Percentiles rank a stretch among this genome's conserved stretches.
These are phyloP conservation scores for Rhaphigaster nebulosa DNA, from an alignment of 2,888 invertebrate genomes.

Conservation along the genomic window DNA sequence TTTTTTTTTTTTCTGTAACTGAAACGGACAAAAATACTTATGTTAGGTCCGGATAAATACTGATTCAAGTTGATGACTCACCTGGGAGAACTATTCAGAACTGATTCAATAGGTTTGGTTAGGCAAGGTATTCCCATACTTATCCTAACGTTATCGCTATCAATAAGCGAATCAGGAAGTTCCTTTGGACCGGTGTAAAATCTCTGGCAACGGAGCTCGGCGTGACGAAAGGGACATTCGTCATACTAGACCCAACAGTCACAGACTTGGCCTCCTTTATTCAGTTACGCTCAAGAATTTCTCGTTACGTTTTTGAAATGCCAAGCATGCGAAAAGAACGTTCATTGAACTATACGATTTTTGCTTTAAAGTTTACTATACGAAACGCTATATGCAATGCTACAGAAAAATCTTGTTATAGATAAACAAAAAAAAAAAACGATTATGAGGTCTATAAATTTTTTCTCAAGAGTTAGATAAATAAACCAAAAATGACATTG, in stretches of 20 bases:
- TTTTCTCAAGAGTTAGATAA: too few species aligned
- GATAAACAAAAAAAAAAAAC: too few species aligned
- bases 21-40: not conserved
- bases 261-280: not conserved
- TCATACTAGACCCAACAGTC: not conserved
- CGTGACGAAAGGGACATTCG: constrained; percentile 3
- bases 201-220: not conserved
- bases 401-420: too few species aligned
- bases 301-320: not conserved
- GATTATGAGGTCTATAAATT: too few species aligned
- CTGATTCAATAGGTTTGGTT: not conserved
- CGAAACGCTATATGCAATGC: too few species aligned
- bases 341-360: not conserved
- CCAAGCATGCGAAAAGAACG: not conserved
- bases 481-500: too few species aligned
- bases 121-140: not conserved
- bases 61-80: not conserved
- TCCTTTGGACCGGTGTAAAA: not conserved
- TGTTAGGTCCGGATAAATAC: too few species aligned
- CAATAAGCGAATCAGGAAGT: not conserved
- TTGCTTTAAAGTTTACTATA: too few species aligned
- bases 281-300: not conserved
- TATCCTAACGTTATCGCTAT: not conserved
- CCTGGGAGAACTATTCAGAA: not conserved
- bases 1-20: too few species aligned